Evolutionary conservation across 2,113 vertebrate species (phyloP), one percentile per base, ranked within the genome.

Genomic region (Bubo bubo): DNA sequence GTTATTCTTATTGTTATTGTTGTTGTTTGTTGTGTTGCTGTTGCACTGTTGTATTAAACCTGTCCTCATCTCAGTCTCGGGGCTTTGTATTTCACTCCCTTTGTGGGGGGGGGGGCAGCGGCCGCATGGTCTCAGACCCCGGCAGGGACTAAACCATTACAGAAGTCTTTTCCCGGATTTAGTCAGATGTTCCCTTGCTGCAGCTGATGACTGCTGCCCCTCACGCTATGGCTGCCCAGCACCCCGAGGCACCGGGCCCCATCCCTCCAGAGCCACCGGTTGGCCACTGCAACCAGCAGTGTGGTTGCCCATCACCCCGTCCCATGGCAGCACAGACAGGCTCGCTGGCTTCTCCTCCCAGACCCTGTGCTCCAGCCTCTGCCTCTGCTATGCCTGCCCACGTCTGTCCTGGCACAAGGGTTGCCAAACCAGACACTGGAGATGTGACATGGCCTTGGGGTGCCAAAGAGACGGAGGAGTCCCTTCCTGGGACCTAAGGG

Each of bases 381-480:
- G 55, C n/a, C 66, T 27, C 77, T 35, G 63, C 82, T 34, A 19
- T 3, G 4, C 59, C 34, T 53, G 30, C 34, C 41, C 45, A 12
- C 0, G 1, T 55, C 39, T 49, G 30, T 10, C 73, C 73, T 73
- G 14, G 20, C 28, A 50, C 14, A 32, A 41, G 28, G 5, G 13
- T 10, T 55, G 32, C 67, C 68, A 50, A 34, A 45, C 4, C 15
- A 22, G 32, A 50, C 37, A 11, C 32, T 8, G 56, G 21, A 55
- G 52, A 56, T 1, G 3, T 34, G 52, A 47, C 0, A 0, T 23
- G 43, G 58, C 43, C 60, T 17, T 41, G n/a, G 53, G 52, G 60
- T 9, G 53, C 37, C 71, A 24, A 10, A 30, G 0, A n/a, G 47
- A 24, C 3, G 34, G 30, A 88, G 18, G 10, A 56, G 19, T 28